phyloP scores from a whole-genome alignment of 1,140 invertebrate species.

The Colletes gigas region DNA sequence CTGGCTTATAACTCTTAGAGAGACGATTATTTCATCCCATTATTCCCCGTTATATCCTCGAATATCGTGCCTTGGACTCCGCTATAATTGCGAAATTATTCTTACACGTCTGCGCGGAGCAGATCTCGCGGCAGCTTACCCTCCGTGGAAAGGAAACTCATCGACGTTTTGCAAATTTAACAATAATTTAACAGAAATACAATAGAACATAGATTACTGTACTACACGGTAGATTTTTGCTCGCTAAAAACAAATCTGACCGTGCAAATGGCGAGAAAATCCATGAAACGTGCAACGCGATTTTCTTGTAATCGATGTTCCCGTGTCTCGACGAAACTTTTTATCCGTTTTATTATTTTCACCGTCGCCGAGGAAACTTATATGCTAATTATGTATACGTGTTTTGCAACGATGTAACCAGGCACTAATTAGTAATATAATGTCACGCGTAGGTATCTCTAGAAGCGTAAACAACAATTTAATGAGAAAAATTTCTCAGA shows the following conservation, averaged over 20 bases:
- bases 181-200: no score
- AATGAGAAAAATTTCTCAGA: not conserved
- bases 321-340: no score
- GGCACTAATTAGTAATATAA: not conserved
- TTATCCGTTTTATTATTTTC: not conserved
- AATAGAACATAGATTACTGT: no score
- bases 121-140: constrained; percentile 3
- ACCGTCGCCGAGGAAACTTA: not conserved
- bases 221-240: no score
- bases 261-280: no score
- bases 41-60: constrained; percentile 51
- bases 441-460: not conserved
- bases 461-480: not conserved
- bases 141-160: not conserved
- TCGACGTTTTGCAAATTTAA: not conserved
- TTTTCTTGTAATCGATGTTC: no score
- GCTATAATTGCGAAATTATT: constrained; percentile 51
- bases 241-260: no score
- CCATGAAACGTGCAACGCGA: no score
- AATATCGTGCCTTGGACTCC: constrained; percentile 51
- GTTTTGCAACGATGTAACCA: not conserved
- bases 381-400: not conserved
- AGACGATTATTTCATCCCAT: constrained; percentile 50
- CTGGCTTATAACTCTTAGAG: constrained; percentile 33
- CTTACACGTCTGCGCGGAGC: constrained; percentile 26